Evolutionary conservation across 2,888 invertebrate genomes (phyloP).

Genomic region (Eupeodes luniger): DNA sequence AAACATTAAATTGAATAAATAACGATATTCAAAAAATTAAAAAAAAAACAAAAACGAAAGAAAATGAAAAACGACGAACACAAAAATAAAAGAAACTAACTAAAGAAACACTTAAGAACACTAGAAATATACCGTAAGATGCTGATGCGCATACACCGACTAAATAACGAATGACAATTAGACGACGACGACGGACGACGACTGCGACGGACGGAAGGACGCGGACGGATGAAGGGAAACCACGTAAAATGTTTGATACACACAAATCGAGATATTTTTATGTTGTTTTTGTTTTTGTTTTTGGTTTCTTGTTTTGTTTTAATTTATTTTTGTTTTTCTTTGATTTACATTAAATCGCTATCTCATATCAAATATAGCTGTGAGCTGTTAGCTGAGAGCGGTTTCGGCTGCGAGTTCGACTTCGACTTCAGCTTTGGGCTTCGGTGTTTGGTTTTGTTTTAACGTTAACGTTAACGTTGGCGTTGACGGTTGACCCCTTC

Average conservation of each 20-base stretch:
- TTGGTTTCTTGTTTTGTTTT: constrained; percentile 27
- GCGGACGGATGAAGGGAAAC: constrained; percentile 43
- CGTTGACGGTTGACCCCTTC: constrained; percentile 60
- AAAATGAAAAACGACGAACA: not conserved
- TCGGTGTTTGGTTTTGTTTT: not conserved
- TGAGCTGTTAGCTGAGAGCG: not conserved
- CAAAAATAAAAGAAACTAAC: constrained; percentile 24
- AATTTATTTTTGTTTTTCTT: constrained; percentile 58
- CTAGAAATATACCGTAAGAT: constrained; percentile 65
- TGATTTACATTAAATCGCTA: constrained; percentile 52
- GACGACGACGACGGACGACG: not conserved
- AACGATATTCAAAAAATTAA: constrained; percentile 22
- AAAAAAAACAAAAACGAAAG: constrained; percentile 20
- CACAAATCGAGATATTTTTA: constrained; percentile 58
- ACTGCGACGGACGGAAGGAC: no score
- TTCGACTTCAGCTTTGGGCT: not conserved
- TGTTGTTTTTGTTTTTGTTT: constrained; percentile 23
- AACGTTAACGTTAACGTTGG: constrained; percentile 19
- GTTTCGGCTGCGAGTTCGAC: not conserved
- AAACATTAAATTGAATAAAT: constrained; percentile 52
- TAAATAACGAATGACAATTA: constrained; percentile 59
- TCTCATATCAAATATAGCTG: constrained; percentile 4
- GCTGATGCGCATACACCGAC: constrained; percentile 75
- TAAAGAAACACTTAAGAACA: constrained; percentile 50
- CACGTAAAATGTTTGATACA: constrained; percentile 75